Percentiles rank a stretch among this genome's conserved stretches.
These are phyloP conservation scores for Trichogramma dendrolimi DNA, from an alignment of 2,888 invertebrate species.

Conservation along the genomic window DNA sequence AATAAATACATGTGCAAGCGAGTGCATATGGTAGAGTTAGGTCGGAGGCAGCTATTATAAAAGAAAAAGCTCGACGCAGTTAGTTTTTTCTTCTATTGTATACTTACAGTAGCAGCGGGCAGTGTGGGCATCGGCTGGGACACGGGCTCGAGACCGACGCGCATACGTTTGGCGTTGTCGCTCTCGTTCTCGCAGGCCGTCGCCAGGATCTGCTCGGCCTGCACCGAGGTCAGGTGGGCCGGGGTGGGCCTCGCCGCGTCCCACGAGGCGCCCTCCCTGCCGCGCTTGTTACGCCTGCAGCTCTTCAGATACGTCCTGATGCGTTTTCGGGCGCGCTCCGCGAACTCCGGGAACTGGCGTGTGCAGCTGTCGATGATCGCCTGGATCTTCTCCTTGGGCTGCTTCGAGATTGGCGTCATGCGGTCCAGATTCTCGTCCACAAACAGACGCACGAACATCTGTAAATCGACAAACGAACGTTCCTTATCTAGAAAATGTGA, in stretches of 20 bases:
- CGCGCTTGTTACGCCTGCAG: constrained; percentile 88
- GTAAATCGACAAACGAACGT: constrained; percentile 30
- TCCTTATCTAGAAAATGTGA: neutral
- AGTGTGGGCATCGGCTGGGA: constrained; percentile 82
- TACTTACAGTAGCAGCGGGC: constrained; percentile 62
- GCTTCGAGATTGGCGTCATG: constrained; percentile 94
- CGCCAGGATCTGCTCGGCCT: constrained; percentile 92
- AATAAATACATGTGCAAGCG: too few relatives aligned
- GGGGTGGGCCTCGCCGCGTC: constrained; percentile 92
- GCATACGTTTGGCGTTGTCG: constrained; percentile 95
- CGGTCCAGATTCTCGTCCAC: constrained; percentile 95
- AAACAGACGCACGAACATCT: constrained; percentile 97
- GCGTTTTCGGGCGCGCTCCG: constrained; percentile 88
- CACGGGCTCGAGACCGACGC: constrained; percentile 90
- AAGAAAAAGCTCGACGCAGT: neutral
- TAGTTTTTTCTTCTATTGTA: neutral
- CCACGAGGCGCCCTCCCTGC: constrained; percentile 79
- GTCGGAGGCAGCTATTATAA: too few relatives aligned
- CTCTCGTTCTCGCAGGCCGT: constrained; percentile 97
- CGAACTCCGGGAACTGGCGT: constrained; percentile 94
- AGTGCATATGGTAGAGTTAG: too few relatives aligned
- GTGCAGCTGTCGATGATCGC: constrained; percentile 96
- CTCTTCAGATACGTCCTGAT: constrained; percentile 94
- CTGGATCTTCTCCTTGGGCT: constrained; percentile 96
- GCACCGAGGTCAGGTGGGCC: constrained; percentile 92